Base-by-base conservation (phyloP, 2,797 vertebrate species). In the Sebastes aleutianus region DNA sequence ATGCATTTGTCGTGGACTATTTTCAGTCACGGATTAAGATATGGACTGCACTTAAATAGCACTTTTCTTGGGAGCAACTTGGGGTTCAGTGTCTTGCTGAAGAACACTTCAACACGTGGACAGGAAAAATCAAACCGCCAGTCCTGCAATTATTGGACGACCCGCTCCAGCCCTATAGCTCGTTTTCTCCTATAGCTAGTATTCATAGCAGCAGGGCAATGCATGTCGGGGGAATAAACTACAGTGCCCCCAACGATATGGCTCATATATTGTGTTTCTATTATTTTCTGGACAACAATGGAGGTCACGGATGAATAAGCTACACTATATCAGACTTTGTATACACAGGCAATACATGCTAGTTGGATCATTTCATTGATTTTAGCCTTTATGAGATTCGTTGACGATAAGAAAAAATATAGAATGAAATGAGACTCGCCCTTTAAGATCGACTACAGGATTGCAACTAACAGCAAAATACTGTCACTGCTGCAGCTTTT, bases 401-500 rank as follows among this genome's bases (percentile, higher is more conserved):
- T 43, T 22, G 8, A 24, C 10, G 32, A n/a, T 32, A 50, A 20
- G 18, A 8, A 24, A 22, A 22, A 36, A 59, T 6, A 24, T 20
- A 14, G 24, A 66, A 16, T 16, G 59, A 67, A 31, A 22, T 8
- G 13, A 43, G 16, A 29, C 4, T 62, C 20, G 7, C 11, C 6
- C 11, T 66, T 61, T 20, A 39, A 47, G 8, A 34, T 56, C 16
- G 29, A 18, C 39, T n/a, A 11, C 16, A 22, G n/a, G n/a, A 4
- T 22, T 27, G n/a, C 29, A 63, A 71, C 29, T 20, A 63, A 26
- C 9, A 53, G 26, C 7, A 54, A 71, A 68, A 68, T 22, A 57
- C 32, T 62, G 36, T 36, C 53, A 31, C 61, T 76, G 66, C 57
- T 59, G 43, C 27, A 62, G 78, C 36, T 75, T 79, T 53, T 29